These are phyloP conservation scores for Eupithecia dodoneata DNA, from an alignment of 2,888 invertebrate species.

Conservation along the genomic window DNA sequence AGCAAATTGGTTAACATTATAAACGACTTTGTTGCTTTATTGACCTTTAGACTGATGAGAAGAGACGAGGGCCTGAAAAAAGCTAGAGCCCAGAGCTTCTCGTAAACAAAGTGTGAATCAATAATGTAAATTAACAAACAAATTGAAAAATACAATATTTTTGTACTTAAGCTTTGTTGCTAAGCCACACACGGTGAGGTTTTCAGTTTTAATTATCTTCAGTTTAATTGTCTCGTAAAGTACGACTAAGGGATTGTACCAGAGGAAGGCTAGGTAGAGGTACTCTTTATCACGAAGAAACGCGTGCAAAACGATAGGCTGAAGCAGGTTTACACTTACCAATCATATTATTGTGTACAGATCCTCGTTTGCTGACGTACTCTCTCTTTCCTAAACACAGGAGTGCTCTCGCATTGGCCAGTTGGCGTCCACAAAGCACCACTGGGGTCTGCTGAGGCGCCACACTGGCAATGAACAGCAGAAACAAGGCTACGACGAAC, in stretches of 20 bases:
- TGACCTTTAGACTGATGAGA: slow-evolving; percentile 1
- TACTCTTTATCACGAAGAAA: neutral
- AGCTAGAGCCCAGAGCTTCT: neutral
- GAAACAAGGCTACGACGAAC: slow-evolving; percentile 41
- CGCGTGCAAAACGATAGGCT: neutral
- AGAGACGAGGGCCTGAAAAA: neutral
- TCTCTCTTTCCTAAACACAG: slow-evolving; percentile 54
- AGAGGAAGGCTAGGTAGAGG: neutral
- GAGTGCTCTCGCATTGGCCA: slow-evolving; percentile 56
- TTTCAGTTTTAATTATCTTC: no score
- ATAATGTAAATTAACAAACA: no score
- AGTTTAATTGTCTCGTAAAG: neutral
- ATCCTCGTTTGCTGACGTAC: slow-evolving; percentile 50
- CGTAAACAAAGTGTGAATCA: neutral
- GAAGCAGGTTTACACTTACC: slow-evolving; percentile 12
- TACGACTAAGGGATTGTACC: neutral
- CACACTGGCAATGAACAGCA: slow-evolving; percentile 40
- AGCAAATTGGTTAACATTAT: slow-evolving; percentile 11
- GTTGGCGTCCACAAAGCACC: slow-evolving; percentile 54
- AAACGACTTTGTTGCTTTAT: slow-evolving; percentile 6
- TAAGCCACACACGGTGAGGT: no score
- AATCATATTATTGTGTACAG: slow-evolving; percentile 21
- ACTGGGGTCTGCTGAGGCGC: slow-evolving; percentile 48
- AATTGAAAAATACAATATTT: no score
- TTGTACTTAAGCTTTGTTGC: no score